Conservation (phyloP, 2,888 invertebrate species). For the Hyles lineata region DNA sequence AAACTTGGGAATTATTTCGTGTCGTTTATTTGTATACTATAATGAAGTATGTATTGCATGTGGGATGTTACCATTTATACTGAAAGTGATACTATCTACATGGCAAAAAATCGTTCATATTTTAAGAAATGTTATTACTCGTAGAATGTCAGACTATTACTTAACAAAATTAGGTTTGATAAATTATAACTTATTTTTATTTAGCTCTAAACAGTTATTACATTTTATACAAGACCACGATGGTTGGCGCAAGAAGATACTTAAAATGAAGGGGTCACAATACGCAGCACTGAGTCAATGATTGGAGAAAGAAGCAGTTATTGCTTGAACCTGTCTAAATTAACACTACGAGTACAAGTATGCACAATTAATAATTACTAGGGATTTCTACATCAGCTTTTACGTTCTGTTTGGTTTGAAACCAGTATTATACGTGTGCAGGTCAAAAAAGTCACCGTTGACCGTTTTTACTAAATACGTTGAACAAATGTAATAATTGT, state of each 20-base stretch:
- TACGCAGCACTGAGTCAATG: too few relatives aligned
- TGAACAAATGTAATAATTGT: background rate
- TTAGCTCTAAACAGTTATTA: too few relatives aligned
- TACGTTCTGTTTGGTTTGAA: background rate
- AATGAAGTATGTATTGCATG: too few relatives aligned
- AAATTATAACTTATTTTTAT: too few relatives aligned
- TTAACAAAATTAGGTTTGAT: too few relatives aligned
- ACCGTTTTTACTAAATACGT: background rate
- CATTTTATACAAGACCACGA: too few relatives aligned
- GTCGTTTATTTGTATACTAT: background rate
- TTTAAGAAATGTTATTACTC: background rate
- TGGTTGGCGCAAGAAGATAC: too few relatives aligned
- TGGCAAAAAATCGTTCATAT: too few relatives aligned
- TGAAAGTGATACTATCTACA: too few relatives aligned
- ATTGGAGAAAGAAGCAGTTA: background rate
- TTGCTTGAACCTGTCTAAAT: background rate
- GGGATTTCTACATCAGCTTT: background rate
- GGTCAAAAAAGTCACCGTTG: slow-evolving; percentile 1
- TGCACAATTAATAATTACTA: background rate
- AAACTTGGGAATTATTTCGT: background rate
- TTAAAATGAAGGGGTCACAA: too few relatives aligned
- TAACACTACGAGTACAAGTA: background rate
- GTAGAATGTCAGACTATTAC: too few relatives aligned
- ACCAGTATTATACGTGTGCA: background rate
- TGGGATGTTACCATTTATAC: too few relatives aligned